Evolutionary conservation across 2,888 invertebrate species (phyloP).

Genomic region (Chymomyza caudatula): DNA sequence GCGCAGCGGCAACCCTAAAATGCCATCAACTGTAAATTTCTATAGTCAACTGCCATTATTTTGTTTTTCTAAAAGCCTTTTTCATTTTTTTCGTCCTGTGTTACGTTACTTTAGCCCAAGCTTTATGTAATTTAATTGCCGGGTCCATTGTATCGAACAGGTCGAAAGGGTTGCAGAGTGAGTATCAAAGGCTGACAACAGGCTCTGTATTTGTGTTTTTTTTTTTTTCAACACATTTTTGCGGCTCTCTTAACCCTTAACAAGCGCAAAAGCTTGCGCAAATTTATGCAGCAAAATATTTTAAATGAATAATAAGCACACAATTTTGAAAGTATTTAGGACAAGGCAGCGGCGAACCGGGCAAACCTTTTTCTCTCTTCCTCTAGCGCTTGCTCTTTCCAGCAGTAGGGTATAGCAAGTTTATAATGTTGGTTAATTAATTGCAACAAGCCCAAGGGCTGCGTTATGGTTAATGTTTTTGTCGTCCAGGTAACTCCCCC

Average conservation of each 20-base stretch:
- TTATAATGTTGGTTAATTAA: slow-evolving; percentile 1
- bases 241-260: not conserved
- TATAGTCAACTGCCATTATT: slow-evolving; percentile 29
- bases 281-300: slow-evolving; percentile 40
- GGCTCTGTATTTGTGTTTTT: not conserved
- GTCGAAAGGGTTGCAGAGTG: not conserved
- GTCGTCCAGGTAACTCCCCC: not conserved
- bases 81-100: not conserved
- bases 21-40: slow-evolving; percentile 54
- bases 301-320: slow-evolving; percentile 47
- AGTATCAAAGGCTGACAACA: no score
- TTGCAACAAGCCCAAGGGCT: not conserved
- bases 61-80: not conserved
- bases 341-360: not conserved
- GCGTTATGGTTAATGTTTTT: not conserved
- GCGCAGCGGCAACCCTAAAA: slow-evolving; percentile 40
- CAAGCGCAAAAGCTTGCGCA: slow-evolving; percentile 14
- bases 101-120: slow-evolving; percentile 24
- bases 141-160: slow-evolving; percentile 27
- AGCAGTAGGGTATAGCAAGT: not conserved
- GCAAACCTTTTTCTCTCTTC: not conserved
- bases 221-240: not conserved
- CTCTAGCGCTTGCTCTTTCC: not conserved
- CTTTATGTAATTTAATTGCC: slow-evolving; percentile 57
- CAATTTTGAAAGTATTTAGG: slow-evolving; percentile 26